phyloP scores from a whole-genome alignment of 2,113 vertebrate genomes.

The Tragelaphus imberbis region DNA sequence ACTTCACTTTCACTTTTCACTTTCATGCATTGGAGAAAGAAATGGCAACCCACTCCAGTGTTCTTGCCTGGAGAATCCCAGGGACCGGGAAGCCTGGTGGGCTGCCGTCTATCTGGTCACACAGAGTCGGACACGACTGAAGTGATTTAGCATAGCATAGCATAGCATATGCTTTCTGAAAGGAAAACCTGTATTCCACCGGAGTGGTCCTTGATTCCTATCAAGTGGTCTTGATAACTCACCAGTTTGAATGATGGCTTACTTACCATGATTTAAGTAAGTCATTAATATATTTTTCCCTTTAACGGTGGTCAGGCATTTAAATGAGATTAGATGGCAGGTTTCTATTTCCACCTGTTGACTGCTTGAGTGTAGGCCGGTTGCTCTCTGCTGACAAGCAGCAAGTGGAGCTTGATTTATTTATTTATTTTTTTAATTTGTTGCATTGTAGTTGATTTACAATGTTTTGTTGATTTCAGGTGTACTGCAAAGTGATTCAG shows the following conservation, averaged over 20 bases:
- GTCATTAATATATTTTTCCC: background rate
- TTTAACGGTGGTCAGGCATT: background rate
- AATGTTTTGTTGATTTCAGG: background rate
- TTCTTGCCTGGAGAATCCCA: no score
- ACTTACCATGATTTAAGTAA: background rate
- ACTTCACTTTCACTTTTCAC: no score
- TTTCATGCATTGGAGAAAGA: no score
- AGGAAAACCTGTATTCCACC: background rate
- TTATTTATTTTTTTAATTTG: background rate
- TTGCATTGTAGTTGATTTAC: background rate
- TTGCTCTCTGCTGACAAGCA: background rate
- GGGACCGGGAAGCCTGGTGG: no score
- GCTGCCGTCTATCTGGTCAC: no score
- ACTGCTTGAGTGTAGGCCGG: background rate
- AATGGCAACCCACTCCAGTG: no score
- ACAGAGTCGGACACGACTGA: no score
- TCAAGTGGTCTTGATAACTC: background rate
- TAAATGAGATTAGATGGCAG: background rate
- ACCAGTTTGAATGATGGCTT: background rate
- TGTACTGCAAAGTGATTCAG: background rate
- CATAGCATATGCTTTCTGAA: background rate
- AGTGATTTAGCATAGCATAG: no score
- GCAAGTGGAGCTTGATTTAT: background rate
- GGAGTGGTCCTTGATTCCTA: background rate
- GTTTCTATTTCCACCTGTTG: background rate